Base-by-base conservation (phyloP, 2,888 invertebrate genomes). In the Drosophila fungiperda region DNA sequence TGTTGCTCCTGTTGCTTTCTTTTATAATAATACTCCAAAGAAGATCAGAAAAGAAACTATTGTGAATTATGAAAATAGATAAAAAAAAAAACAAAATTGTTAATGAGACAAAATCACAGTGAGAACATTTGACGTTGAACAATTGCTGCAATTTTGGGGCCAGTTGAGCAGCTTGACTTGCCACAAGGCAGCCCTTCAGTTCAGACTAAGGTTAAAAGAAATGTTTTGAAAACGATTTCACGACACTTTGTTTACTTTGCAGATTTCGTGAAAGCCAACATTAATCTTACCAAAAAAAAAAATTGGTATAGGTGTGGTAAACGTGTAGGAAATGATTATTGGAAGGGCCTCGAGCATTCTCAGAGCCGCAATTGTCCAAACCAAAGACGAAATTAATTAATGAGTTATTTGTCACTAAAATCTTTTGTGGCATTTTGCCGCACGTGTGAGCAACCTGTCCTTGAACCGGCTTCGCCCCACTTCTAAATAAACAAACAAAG, bases 301-400 rank as follows among this genome's bases (percentile, higher is more conserved):
- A 26, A 26, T 26, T 26, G 5, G 17, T 45, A 40, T 29, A 29
- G 29, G 23, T 36, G 11, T 8, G 17, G 7, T 4, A 3, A 20
- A 29, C 7, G 40, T 26, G 3, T 48, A 35, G 35, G n/a, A 58
- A 67, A 33, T 38, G 26, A 48, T 32, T 49, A 20, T 3, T 9
- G 5, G 20, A 8, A 32, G 3, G 0, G 20, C 42, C 35, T 55
- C 12, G 20, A 26, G 26, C n/a, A 8, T 23, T 54, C 8, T 6
- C 3, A 40, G 20, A 36, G 36, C 17, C 35, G 15, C 26, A 33
- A 20, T 45, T 59, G 59, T 57, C 50, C 63, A 63, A 29, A 29
- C 26, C 48, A 78, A 66, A 61, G 62, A 58, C 73, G 63, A 67
- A 73, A 55, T 73, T 68, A 74, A 76, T 81, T 79, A 79, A 76